Conservation (phyloP, 2,797 vertebrate genomes). For the Neopelma chrysocephalum region DNA sequence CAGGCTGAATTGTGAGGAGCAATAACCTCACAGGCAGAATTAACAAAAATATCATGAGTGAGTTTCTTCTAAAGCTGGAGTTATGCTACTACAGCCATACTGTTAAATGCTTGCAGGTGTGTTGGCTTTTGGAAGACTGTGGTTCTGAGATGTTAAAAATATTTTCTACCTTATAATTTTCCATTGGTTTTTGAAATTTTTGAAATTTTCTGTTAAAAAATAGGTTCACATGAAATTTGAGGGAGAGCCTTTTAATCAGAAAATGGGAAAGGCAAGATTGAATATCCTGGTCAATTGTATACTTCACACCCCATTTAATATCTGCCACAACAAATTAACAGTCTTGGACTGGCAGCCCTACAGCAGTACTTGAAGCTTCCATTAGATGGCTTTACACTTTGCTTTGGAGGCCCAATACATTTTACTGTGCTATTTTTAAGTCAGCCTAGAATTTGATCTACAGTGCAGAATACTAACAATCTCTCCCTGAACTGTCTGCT, state of each 20-base stretch:
- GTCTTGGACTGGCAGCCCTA: not conserved
- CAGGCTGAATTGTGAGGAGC: not conserved
- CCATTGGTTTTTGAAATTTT: not conserved
- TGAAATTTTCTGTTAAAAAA: not conserved
- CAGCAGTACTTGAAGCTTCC: not conserved
- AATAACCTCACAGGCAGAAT: not conserved
- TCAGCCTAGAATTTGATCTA: not conserved
- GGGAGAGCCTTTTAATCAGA: not conserved
- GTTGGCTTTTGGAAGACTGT: not conserved
- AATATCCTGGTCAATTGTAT: not conserved
- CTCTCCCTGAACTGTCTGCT: not conserved
- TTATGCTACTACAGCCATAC: not conserved
- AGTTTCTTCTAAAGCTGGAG: not conserved
- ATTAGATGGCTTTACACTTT: not conserved
- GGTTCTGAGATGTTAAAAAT: not conserved
- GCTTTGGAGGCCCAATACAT: not conserved
- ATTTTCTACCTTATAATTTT: not conserved
- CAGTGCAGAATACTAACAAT: not conserved
- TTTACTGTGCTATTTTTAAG: slow-evolving; percentile 21
- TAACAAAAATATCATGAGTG: not conserved
- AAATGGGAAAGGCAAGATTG: not conserved
- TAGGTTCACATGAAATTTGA: not conserved
- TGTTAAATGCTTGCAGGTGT: not conserved
- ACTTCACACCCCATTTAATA: slow-evolving; percentile 6
- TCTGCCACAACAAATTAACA: not conserved